These are phyloP conservation scores for Myiagra hebetior DNA, from an alignment of 2,113 vertebrate species.

Conservation along the genomic window DNA sequence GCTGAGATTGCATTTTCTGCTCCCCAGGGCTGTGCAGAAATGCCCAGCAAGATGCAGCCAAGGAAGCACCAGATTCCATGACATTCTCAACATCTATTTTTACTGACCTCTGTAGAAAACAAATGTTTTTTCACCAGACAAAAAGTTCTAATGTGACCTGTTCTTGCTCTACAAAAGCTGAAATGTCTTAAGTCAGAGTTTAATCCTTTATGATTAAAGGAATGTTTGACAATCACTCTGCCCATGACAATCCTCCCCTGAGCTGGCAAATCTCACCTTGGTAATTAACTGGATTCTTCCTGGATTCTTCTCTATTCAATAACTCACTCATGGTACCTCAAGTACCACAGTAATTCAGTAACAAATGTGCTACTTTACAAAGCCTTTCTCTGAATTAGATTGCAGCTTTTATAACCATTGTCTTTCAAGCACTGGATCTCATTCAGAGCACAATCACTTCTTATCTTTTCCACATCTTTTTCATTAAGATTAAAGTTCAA, in stretches of 20 bases:
- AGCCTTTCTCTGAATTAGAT: not conserved
- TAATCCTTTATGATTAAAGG: not conserved
- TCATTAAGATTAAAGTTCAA: not conserved
- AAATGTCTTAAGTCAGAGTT: not conserved
- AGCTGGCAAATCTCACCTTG: not conserved
- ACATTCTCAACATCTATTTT: not conserved
- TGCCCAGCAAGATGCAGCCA: not conserved
- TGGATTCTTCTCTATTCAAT: not conserved
- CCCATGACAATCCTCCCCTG: not conserved
- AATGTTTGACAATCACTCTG: not conserved
- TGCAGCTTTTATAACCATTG: not conserved
- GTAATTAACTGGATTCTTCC: not conserved
- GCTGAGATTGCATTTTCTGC: not conserved
- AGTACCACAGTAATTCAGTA: not conserved
- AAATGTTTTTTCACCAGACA: not conserved
- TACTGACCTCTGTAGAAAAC: not conserved
- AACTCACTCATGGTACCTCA: not conserved
- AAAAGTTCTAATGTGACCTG: not conserved
- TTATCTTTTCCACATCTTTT: not conserved
- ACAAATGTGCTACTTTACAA: not conserved
- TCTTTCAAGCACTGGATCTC: not conserved
- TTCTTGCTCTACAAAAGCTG: not conserved
- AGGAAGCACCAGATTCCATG: not conserved
- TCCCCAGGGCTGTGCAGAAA: not conserved
- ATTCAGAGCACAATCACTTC: not conserved